phyloP scores from a whole-genome alignment of 2,888 invertebrate genomes.

The Melieria crassipennis region DNA sequence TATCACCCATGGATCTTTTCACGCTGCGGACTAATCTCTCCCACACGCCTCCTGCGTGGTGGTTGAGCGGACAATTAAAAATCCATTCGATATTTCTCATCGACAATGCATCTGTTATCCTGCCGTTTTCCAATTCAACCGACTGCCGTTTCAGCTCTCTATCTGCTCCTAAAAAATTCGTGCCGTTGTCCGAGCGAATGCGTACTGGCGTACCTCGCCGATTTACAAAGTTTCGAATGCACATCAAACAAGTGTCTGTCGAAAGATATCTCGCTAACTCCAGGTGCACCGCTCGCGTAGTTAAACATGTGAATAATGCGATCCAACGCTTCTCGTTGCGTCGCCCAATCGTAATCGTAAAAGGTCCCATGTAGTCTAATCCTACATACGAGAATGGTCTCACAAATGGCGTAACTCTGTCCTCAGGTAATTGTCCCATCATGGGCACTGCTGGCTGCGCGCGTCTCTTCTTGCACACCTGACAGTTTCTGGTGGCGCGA shows the following conservation, averaged over 20 bases:
- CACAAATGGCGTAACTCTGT: not conserved
- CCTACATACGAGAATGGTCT: constrained; percentile 1
- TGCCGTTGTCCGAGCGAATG: constrained; percentile 36
- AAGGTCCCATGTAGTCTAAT: not conserved
- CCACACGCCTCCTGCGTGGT: constrained; percentile 34
- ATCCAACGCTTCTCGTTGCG: constrained; percentile 33
- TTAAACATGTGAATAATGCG: constrained; percentile 33
- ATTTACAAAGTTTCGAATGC: constrained; percentile 41
- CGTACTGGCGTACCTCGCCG: constrained; percentile 24
- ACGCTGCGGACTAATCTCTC: constrained; percentile 35
- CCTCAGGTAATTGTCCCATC: not conserved
- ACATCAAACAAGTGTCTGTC: constrained; percentile 40
- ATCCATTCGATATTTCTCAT: constrained; percentile 39
- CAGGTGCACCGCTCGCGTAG: constrained; percentile 34
- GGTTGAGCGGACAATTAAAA: constrained; percentile 39
- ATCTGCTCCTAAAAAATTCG: constrained; percentile 27
- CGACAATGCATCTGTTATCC: constrained; percentile 19
- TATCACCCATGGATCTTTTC: constrained; percentile 23
- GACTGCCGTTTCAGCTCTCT: not conserved
- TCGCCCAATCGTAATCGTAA: constrained; percentile 7
- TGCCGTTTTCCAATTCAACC: not conserved
- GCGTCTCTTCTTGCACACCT: too few species aligned
- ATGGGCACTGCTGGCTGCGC: too few species aligned
- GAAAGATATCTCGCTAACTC: too few species aligned
- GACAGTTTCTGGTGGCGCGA: not conserved